Percentiles rank a stretch among this genome's conserved stretches.
phyloP scores from a whole-genome alignment of 2,888 invertebrate species.

The Drosophila fungiperda region DNA sequence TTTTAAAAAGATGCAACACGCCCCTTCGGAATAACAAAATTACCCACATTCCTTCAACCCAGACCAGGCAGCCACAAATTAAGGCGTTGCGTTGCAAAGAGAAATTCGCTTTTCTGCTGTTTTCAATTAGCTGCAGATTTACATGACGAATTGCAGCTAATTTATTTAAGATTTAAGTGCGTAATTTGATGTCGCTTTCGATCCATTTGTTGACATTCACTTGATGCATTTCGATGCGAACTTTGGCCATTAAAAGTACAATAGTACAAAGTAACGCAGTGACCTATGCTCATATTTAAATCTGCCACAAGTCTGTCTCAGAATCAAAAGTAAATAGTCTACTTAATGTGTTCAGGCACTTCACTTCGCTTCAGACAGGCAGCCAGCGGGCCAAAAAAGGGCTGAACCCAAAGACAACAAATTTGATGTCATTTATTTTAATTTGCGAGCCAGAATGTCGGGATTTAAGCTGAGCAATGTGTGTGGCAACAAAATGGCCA shows the following conservation, averaged over 20 bases:
- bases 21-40: background rate
- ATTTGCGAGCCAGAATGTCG: constrained; percentile 67
- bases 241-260: constrained; percentile 10
- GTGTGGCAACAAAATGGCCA: constrained; percentile 29
- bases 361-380: constrained; percentile 4
- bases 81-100: constrained; percentile 8
- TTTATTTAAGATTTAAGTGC: constrained; percentile 36
- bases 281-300: constrained; percentile 64
- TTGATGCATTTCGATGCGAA: constrained; percentile 54
- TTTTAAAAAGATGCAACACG: constrained; percentile 32
- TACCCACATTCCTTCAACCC: background rate
- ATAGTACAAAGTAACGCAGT: constrained; percentile 24
- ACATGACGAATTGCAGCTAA: constrained; percentile 57
- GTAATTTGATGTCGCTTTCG: constrained; percentile 24
- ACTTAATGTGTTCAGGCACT: constrained; percentile 55
- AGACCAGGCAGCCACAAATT: constrained; percentile 1
- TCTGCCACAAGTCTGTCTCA: constrained; percentile 44
- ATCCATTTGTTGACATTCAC: constrained; percentile 52
- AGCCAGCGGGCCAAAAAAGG: constrained; percentile 23
- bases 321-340: constrained; percentile 55
- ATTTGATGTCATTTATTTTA: constrained; percentile 70
- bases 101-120: constrained; percentile 35
- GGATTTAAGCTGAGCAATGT: constrained; percentile 61
- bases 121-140: constrained; percentile 28
- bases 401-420: constrained; percentile 35